Conservation (phyloP, 2,113 vertebrate species). For the Coreoperca whiteheadi region DNA sequence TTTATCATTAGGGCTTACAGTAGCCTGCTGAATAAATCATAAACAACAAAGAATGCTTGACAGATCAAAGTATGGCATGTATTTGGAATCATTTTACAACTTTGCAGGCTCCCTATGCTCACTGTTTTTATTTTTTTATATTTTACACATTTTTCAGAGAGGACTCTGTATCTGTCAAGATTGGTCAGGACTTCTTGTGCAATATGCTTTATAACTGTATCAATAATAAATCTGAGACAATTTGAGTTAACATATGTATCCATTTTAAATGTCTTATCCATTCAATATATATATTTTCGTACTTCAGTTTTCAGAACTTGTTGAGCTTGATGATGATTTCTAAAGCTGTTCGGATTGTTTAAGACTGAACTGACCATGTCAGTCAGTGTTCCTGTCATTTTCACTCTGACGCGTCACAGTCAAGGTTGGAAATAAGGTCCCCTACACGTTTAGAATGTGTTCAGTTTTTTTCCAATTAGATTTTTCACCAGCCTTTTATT, state of each 20-base stretch:
- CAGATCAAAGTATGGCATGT: constrained; percentile 51
- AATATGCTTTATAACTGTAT: constrained; percentile 79
- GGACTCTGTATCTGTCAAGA: constrained; percentile 46
- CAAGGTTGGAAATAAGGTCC: neutral
- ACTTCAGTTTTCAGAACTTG: neutral
- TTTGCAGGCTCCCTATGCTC: constrained; percentile 15
- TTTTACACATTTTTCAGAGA: constrained; percentile 38
- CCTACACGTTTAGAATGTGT: neutral
- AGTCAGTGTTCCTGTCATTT: neutral
- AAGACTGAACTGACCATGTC: neutral
- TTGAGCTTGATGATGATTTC: neutral
- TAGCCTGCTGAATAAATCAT: constrained; percentile 22
- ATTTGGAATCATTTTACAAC: constrained; percentile 36
- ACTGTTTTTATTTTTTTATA: constrained; percentile 45
- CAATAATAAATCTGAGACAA: constrained; percentile 72
- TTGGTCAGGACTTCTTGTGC: constrained; percentile 78
- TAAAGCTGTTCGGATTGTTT: neutral
- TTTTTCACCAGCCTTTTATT: neutral
- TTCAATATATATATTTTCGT: neutral
- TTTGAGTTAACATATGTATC: constrained; percentile 36
- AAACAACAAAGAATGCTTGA: constrained; percentile 12
- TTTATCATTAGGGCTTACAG: constrained; percentile 5
- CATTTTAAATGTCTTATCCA: neutral
- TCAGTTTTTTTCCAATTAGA: neutral
- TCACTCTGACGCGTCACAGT: neutral